A percentile compares a stretch with the other conserved stretches of the same genome.
phyloP scores from a whole-genome alignment of 2,888 invertebrate genomes.

The Falcaria lacertinaria region DNA sequence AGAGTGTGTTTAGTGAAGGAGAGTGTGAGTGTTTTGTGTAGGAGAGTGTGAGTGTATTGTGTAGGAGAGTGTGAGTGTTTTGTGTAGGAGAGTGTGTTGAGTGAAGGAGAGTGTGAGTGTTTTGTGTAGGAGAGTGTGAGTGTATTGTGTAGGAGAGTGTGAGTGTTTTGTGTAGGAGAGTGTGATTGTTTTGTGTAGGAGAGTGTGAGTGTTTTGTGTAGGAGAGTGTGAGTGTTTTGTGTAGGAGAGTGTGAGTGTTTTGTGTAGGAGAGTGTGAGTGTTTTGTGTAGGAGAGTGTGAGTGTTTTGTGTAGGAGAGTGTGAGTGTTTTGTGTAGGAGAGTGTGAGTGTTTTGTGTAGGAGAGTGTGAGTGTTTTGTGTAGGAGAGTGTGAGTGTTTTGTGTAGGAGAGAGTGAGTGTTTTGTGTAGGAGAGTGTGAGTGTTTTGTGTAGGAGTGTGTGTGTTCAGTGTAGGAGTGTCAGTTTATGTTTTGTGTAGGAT shows the following conservation, averaged over 20 bases:
- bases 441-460: too few species aligned
- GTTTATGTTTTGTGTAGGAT: too few species aligned
- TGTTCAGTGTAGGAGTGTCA: too few species aligned
- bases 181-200: slow-evolving; percentile 4
- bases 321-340: slow-evolving; percentile 7
- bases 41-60: slow-evolving; percentile 14
- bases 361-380: slow-evolving; percentile 12
- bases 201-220: slow-evolving; percentile 4
- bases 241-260: not conserved
- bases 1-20: slow-evolving; percentile 10
- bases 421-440: not conserved
- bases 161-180: slow-evolving; percentile 12
- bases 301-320: slow-evolving; percentile 13
- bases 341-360: slow-evolving; percentile 7
- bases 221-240: slow-evolving; percentile 14
- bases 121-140: slow-evolving; percentile 16
- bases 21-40: slow-evolving; percentile 4
- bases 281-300: not conserved
- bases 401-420: slow-evolving; percentile 17
- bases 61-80: not conserved
- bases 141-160: slow-evolving; percentile 4
- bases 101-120: not conserved
- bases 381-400: not conserved
- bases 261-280: slow-evolving; percentile 18
- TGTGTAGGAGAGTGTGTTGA: slow-evolving; percentile 15